Conservation (phyloP, 2,888 invertebrate genomes). For the Clunio marinus region DNA sequence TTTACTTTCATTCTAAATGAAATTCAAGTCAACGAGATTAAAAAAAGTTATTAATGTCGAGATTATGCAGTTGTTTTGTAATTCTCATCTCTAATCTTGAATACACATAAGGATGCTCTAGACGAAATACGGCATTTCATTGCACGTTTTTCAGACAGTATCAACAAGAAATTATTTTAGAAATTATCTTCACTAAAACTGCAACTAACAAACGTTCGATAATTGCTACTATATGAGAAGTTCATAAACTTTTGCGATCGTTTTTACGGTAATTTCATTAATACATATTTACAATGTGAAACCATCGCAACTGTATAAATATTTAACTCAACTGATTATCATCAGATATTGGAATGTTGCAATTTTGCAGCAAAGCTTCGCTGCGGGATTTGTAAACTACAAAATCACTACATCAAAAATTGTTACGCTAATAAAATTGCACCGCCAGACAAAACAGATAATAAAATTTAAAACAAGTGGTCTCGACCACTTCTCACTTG, state of each 20-base stretch:
- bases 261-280: not conserved
- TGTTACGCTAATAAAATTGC: too few species aligned
- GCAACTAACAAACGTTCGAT: not conserved
- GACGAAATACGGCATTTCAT: too few species aligned
- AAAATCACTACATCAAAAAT: too few species aligned
- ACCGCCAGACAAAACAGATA: too few species aligned
- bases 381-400: too few species aligned
- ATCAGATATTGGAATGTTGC: not conserved
- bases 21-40: not conserved
- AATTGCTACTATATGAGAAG: not conserved
- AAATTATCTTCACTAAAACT: too few species aligned
- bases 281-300: too few species aligned
- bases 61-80: conserved; percentile 19
- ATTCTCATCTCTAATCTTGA: not conserved
- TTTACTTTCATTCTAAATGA: not conserved
- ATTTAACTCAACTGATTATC: conserved; percentile 7
- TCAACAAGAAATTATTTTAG: too few species aligned
- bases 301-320: not conserved
- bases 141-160: too few species aligned
- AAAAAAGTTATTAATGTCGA: not conserved
- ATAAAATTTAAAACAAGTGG: too few species aligned
- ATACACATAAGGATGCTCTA: too few species aligned
- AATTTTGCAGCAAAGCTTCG: conserved; percentile 3
- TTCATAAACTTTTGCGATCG: not conserved
- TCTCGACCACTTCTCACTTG: not conserved